These are phyloP conservation scores for Tricholaema leucomelas DNA, from an alignment of 2,113 vertebrate species.

Conservation along the genomic window DNA sequence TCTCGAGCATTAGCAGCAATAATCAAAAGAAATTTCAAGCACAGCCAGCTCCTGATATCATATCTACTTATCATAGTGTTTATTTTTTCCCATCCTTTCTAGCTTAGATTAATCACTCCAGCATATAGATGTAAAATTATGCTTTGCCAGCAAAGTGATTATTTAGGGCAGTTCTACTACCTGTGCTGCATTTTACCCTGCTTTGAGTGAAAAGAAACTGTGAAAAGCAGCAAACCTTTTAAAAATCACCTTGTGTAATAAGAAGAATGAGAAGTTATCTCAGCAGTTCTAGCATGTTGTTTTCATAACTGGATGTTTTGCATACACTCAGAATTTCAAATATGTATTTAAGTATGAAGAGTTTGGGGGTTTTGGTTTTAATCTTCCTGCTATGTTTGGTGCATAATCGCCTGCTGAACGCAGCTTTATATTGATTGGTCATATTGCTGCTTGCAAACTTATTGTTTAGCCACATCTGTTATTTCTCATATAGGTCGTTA, in stretches of 20 bases:
- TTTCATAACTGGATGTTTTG: neutral
- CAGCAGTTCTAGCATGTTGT: neutral
- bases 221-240: neutral
- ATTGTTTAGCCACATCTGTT: conserved; percentile 33
- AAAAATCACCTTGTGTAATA: neutral
- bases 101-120: neutral
- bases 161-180: neutral
- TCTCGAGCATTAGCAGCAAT: conserved; percentile 26
- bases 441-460: conserved; percentile 12
- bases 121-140: neutral
- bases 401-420: neutral
- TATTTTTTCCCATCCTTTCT: conserved; percentile 61
- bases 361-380: neutral
- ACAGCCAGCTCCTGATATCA: conserved; percentile 35
- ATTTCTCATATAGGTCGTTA: neutral
- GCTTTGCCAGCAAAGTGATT: neutral
- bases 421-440: conserved; percentile 1
- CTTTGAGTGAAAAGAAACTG: neutral
- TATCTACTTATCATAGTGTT: conserved; percentile 44
- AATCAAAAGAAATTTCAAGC: conserved; percentile 42
- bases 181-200: neutral
- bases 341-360: neutral
- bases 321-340: neutral
- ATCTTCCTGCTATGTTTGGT: conserved; percentile 18
- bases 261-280: neutral